Base-by-base conservation (phyloP, 1,140 invertebrate genomes). In the Pseudobourletiella spinata region DNA sequence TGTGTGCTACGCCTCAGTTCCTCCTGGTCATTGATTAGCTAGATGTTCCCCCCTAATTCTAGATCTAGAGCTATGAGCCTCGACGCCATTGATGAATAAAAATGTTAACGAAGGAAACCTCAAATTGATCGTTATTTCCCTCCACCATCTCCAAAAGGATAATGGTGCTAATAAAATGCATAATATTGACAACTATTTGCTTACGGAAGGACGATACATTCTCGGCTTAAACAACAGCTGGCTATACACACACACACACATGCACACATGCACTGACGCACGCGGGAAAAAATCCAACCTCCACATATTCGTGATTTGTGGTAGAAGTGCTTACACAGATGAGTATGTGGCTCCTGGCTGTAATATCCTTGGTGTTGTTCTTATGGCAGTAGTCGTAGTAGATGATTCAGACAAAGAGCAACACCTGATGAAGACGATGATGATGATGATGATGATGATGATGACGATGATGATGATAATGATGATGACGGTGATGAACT, bases 81-180 rank as follows among this genome's bases (percentile, higher is more conserved):
- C n/a, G n/a, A n/a, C n/a, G n/a, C n/a, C n/a, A n/a, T n/a, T n/a
- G 48, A 51, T 3, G 48, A 51, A 51, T 11, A 8, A n/a, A 48
- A 48, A 51, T 8, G 48, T 51, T 51, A 51, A 51, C 48, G 48
- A 51, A 51, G 48, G 22, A 51, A 51, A 51, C 48, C 48, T 51
- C 48, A 51, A 51, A 51, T 51, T 51, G 48, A 51, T 25, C 16
- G 18, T 46, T 46, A 46, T 46, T 46, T 14, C 8, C 32, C 32
- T 39, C 32, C 32, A n/a, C 32, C 32, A 39, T 39, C 32, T 39
- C n/a, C 8, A 39, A n/a, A 39, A 39, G 32, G n/a, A 39, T 39
- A 39, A 39, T 39, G n/a, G 32, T 39, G 8, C 32, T 39, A 39
- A 39, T 39, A 39, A 39, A 39, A 39, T 39, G 8, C 32, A 39